These are phyloP conservation scores for Cyclura pinguis DNA, from an alignment of 2,797 vertebrate genomes.

Conservation along the genomic window DNA sequence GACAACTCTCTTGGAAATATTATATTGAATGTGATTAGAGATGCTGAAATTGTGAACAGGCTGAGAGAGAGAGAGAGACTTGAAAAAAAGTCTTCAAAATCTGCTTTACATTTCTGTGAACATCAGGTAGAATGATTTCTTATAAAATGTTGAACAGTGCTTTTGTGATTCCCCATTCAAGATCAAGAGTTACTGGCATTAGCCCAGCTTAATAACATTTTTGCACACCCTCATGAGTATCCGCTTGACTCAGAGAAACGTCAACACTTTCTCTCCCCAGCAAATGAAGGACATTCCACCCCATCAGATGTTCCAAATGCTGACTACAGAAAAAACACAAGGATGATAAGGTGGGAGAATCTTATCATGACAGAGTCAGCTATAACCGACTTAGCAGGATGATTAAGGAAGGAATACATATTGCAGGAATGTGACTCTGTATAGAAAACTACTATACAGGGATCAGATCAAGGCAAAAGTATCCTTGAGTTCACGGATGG, in stretches of 20 bases:
- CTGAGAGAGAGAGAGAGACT: background rate
- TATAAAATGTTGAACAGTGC: background rate
- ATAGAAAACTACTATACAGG: background rate
- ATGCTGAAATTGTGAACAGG: background rate
- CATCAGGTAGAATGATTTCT: background rate
- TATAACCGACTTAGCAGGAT: background rate
- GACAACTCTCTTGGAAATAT: conserved; percentile 2
- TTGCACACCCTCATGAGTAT: background rate
- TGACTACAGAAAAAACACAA: background rate
- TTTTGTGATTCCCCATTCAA: conserved; percentile 8
- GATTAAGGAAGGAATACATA: background rate
- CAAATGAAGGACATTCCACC: conserved; percentile 6
- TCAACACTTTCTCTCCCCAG: background rate
- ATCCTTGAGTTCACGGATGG: too few relatives aligned
- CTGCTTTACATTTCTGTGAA: conserved; percentile 8
- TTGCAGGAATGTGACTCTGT: background rate
- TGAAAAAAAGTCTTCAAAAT: conserved; percentile 19
- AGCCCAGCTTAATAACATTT: background rate
- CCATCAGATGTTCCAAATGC: background rate
- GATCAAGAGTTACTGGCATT: background rate
- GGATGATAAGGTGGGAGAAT: background rate
- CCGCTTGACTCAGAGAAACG: background rate
- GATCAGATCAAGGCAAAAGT: too few relatives aligned
- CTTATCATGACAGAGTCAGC: background rate
- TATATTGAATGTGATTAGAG: fast-evolving